Conservation (phyloP, 1,140 invertebrate species). For the Diuraphis noxia region DNA sequence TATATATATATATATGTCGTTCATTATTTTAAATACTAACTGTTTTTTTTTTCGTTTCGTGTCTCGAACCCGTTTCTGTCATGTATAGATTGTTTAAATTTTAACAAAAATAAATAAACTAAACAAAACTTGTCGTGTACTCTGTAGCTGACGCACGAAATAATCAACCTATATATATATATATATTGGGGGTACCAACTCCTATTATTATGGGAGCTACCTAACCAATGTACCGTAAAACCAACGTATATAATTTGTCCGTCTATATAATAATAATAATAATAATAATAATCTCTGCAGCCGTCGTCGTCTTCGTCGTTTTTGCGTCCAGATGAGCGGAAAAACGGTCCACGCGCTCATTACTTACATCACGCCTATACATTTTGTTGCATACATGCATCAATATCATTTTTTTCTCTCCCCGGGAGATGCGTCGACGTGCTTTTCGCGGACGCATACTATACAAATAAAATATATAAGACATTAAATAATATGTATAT, state of each 20-base stretch:
- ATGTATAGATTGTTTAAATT: neutral
- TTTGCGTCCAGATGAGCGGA: neutral
- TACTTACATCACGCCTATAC: no score
- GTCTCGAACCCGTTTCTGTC: neutral
- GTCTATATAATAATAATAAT: neutral
- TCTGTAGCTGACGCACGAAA: neutral
- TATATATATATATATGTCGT: no score
- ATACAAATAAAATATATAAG: no score
- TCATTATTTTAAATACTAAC: neutral
- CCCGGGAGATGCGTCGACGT: neutral
- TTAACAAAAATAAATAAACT: neutral
- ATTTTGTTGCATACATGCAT: no score
- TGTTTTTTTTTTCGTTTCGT: neutral
- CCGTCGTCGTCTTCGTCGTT: neutral
- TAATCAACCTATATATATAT: no score
- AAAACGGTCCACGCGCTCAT: neutral
- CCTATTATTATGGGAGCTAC: neutral
- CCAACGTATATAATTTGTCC: neutral
- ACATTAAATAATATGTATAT: no score
- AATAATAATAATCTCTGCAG: neutral
- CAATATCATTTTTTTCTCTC: neutral
- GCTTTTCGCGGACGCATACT: neutral
- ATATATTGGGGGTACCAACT: no score
- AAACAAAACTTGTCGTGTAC: neutral
- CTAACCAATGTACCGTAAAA: neutral